Evolutionary conservation across 2,888 invertebrate species (phyloP), one percentile per base, ranked within the genome.

Genomic region (Coenonympha arcania): DNA sequence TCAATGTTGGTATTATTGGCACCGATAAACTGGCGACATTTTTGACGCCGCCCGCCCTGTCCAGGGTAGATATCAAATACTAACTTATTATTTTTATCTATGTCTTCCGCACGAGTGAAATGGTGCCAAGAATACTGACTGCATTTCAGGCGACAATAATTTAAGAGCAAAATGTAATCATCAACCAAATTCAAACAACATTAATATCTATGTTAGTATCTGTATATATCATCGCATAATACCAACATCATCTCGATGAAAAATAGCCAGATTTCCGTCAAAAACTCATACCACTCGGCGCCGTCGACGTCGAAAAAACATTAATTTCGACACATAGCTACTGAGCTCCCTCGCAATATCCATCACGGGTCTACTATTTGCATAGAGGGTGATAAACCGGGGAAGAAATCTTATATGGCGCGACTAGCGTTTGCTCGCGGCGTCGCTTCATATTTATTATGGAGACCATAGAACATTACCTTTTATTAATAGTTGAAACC

Each of bases 331-430:
- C 76, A 76, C 75, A 76, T 76, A 69, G 65, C 75, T 69, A 73
- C 76, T 66, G 56, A 57, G 55, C 63, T 65, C 66, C 66, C 60
- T 71, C 67, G 80, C 79, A 80, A 84, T 85, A 85, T 82, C 79
- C 79, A 81, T 84, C 79, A 76, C 70, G 51, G 11, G 30, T 58
- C 64, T 71, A 73, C 71, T 85, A 84, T 86, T 86, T 86, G 83
- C 86, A 83, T 84, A 76, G 82, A 74, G 82, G 85, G 83, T 77
- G 79, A 80, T 79, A 79, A 82, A 84, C 83, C 79, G 76, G 63
- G 70, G 73, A 77, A 81, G 79, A 79, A 79, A 82, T 83, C 79
- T 83, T 78, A 85, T 79, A 81, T 74, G 45, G 43, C 18, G 11
- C 39, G 43, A 75, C 79, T 82, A 51, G 42, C 54, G 78, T 77